Base-by-base conservation (phyloP, 2,888 invertebrate genomes). In the Villa cingulata region DNA sequence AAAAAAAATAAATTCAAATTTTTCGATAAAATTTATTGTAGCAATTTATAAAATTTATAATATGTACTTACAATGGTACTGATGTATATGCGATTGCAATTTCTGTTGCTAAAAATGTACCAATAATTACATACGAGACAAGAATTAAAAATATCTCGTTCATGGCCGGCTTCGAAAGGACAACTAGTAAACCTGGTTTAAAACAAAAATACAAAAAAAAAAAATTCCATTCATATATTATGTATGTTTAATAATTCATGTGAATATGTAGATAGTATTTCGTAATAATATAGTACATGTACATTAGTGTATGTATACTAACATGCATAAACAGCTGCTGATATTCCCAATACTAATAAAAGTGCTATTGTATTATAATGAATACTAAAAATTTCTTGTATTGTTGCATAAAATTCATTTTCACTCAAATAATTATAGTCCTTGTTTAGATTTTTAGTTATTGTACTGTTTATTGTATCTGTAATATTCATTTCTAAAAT, bases 61-160 rank as follows among this genome's bases (percentile, higher is more conserved):
- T 16, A 9, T 32, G 12, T 27, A 38, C 59, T 57, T 58, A 70
- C 70, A 64, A 65, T 46, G 74, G 62, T 12, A 73, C 64, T 27
- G 73, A 68, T 41, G 75, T 72, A 57, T 71, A 71, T 19, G 71
- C 66, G 32, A 75, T 62, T 7, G 74, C 66, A n/a, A 75, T 58
- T 58, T 86, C 84, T 52, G 87, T 76, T 37, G 83, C 78, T 54
- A 86, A 71, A 64, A 90, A 82, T 4, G 88, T 85, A 53, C 77
- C 77, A 52, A 90, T 73, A 46, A 90, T 81, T 52, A 87, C 78
- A 66, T 88, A 89, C 18, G 88, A 88, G 51, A 90, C 81, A 52
- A 86, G 78, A 45, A 87, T 79, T 46, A 92, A 75, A 69, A 88
- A 86, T 53, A 90, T 82, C 68, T 90, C 89, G 68, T 89, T 90